These are phyloP conservation scores for Aegithalos caudatus DNA, from an alignment of 2,113 vertebrate species.

Conservation along the genomic window DNA sequence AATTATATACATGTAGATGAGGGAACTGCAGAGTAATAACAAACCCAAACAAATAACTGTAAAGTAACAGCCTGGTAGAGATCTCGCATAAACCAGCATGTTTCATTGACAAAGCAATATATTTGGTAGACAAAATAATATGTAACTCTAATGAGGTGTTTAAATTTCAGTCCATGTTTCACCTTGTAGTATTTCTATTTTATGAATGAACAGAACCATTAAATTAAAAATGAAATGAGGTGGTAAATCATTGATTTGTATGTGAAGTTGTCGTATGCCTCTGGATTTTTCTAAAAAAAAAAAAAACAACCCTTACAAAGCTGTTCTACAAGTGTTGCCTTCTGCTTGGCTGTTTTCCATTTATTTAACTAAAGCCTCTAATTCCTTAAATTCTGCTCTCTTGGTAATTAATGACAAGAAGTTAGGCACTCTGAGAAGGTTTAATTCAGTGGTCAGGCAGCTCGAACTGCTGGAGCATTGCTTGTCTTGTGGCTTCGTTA, in stretches of 20 bases:
- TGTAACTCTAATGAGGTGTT: constrained; percentile 67
- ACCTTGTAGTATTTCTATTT: constrained; percentile 66
- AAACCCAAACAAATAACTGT: constrained; percentile 40
- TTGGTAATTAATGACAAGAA: not conserved
- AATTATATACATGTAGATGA: constrained; percentile 17
- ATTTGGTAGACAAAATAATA: constrained; percentile 57
- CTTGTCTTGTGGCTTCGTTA: not conserved
- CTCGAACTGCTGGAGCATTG: not conserved
- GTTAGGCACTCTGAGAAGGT: not conserved
- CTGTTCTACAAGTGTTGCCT: not conserved
- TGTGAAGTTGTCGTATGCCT: not conserved
- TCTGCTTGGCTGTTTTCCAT: not conserved
- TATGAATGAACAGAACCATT: constrained; percentile 67
- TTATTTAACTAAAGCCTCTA: not conserved
- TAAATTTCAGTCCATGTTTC: constrained; percentile 63
- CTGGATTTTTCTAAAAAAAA: not conserved
- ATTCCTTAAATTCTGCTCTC: not conserved
- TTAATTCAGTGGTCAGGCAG: not conserved
- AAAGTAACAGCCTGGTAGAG: constrained; percentile 15
- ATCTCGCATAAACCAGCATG: constrained; percentile 12
- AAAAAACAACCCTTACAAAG: not conserved
- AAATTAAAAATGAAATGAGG: constrained; percentile 70
- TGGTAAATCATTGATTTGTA: constrained; percentile 60
- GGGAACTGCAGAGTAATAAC: constrained; percentile 7
- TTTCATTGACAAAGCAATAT: constrained; percentile 62